A percentile compares a stretch with the other conserved stretches of the same genome.
These are phyloP conservation scores for Pseudachorutes palmiensis DNA, from an alignment of 1,140 invertebrate species.

Conservation along the genomic window DNA sequence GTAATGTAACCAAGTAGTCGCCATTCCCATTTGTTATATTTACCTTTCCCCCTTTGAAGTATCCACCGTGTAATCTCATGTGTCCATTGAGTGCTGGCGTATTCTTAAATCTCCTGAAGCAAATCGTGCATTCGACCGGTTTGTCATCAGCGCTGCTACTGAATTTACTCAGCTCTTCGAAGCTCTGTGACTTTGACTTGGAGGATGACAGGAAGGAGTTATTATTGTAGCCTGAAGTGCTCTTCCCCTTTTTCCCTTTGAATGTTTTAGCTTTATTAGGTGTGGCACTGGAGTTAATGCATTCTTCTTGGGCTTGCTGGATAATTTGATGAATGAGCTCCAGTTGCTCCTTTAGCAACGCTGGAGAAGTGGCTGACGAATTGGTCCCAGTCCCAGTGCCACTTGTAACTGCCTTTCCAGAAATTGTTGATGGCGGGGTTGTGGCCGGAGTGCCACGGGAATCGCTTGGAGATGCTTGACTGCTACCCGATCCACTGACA, in stretches of 20 bases:
- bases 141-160: slow-evolving; percentile 51
- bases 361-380: slow-evolving; percentile 47
- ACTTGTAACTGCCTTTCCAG: slow-evolving; percentile 34
- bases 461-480: slow-evolving; percentile 5
- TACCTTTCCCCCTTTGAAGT: slow-evolving; percentile 76
- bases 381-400: background rate
- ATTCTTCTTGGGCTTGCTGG: slow-evolving; percentile 58
- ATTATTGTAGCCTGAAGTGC: background rate
- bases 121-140: slow-evolving; percentile 87
- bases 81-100: slow-evolving; percentile 93
- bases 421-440: background rate
- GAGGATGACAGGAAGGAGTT: background rate
- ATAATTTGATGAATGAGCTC: slow-evolving; percentile 70
- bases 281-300: slow-evolving; percentile 34
- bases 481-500: too few species aligned
- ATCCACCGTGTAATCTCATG: slow-evolving; percentile 91
- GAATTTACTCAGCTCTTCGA: slow-evolving; percentile 13
- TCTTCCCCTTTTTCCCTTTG: slow-evolving; percentile 16
- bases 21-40: too few species aligned
- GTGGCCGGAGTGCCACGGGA: background rate
- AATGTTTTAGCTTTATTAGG: slow-evolving; percentile 20
- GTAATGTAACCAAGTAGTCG: too few species aligned
- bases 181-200: slow-evolving; percentile 13
- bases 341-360: slow-evolving; percentile 60
- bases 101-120: slow-evolving; percentile 91